Conservation (phyloP, 2,113 vertebrate species). For the Engraulis encrasicolus region DNA sequence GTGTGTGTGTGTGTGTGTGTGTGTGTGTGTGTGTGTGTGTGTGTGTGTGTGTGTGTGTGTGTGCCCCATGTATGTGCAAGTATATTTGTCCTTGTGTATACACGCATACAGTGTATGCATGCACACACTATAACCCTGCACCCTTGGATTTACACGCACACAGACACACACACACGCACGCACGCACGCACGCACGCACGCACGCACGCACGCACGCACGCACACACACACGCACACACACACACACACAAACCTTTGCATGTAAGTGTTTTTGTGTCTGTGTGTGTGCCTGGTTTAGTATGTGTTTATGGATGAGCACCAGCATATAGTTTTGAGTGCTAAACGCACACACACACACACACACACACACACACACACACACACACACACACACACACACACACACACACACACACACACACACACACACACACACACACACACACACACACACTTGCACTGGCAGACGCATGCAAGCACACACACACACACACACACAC, state of each 20-base stretch:
- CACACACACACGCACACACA: background rate
- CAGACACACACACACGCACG: background rate
- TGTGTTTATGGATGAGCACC: background rate
- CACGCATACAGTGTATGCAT: background rate
- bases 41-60: conserved; percentile 23
- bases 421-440: background rate
- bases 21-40: conserved; percentile 13
- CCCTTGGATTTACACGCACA: background rate
- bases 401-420: background rate
- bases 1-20: background rate
- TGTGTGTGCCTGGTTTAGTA: background rate
- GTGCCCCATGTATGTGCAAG: background rate
- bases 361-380: background rate
- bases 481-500: background rate
- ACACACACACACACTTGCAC: background rate
- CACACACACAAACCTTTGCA: background rate
- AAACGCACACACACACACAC: background rate
- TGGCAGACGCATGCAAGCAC: background rate
- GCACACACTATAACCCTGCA: background rate
- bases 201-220: background rate
- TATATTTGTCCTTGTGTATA: conserved; percentile 22
- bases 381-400: background rate
- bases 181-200: background rate
- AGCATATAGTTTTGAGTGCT: background rate
- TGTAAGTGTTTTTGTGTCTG: background rate